A percentile compares a stretch with the other conserved stretches of the same genome.
These are phyloP conservation scores for Butastur rufipennis DNA, from an alignment of 2,113 vertebrate genomes.

Conservation along the genomic window DNA sequence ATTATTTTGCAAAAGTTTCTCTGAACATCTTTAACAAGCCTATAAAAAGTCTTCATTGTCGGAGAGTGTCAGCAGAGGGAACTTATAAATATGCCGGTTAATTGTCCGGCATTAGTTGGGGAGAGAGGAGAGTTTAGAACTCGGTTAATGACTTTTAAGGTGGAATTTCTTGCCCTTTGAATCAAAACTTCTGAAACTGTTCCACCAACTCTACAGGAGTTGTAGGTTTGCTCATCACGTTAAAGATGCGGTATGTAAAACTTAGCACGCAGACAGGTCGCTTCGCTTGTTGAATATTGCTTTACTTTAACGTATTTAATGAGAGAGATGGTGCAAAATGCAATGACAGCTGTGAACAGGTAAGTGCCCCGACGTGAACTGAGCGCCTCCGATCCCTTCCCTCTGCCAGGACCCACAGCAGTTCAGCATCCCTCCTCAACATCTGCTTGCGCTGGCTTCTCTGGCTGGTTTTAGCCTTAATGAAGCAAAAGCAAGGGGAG, in stretches of 20 bases:
- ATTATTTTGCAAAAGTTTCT: slow-evolving; percentile 66
- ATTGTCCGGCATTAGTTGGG: neutral
- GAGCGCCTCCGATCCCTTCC: neutral
- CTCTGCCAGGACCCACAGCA: neutral
- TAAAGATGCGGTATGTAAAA: slow-evolving; percentile 45
- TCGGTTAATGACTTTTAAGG: slow-evolving; percentile 19
- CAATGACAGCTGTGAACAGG: slow-evolving; percentile 50
- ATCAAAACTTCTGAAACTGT: slow-evolving; percentile 58
- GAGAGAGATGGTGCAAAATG: neutral
- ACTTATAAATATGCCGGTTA: slow-evolving; percentile 30
- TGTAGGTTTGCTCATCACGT: slow-evolving; percentile 29
- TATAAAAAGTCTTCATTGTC: neutral
- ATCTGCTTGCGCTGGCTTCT: neutral
- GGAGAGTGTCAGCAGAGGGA: slow-evolving; percentile 7
- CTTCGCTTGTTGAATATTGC: neutral
- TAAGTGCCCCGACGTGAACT: slow-evolving; percentile 59
- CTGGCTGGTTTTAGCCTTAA: neutral
- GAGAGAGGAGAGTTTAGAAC: slow-evolving; percentile 24
- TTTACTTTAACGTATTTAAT: neutral
- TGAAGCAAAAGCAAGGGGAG: neutral
- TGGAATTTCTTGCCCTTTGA: slow-evolving; percentile 43
- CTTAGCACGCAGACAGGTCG: neutral
- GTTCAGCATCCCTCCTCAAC: slow-evolving; percentile 31
- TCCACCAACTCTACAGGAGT: slow-evolving; percentile 48
- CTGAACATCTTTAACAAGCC: slow-evolving; percentile 14